These are phyloP conservation scores for Arrhamphus sclerolepis DNA, from an alignment of 2,797 vertebrate genomes.

Conservation along the genomic window DNA sequence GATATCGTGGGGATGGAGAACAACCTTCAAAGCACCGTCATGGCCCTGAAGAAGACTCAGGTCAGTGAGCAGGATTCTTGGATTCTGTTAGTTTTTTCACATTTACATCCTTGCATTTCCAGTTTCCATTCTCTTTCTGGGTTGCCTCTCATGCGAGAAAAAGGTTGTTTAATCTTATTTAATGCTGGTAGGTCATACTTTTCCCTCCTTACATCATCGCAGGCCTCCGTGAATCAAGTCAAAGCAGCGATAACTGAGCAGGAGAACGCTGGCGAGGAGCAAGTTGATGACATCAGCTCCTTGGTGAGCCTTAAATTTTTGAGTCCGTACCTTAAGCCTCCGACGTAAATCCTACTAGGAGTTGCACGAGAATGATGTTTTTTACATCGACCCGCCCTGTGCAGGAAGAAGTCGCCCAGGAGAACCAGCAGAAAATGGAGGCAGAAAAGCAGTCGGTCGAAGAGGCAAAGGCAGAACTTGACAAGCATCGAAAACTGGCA, in stretches of 20 bases:
- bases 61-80: slow-evolving; percentile 21
- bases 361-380: background rate
- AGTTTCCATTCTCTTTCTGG: no score
- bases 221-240: slow-evolving; percentile 50
- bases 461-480: slow-evolving; percentile 39
- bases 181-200: no score
- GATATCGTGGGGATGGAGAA: slow-evolving; percentile 66
- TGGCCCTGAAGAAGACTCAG: slow-evolving; percentile 53
- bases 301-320: slow-evolving; percentile 41
- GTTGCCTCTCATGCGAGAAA: no score
- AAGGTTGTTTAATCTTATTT: no score
- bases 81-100: no score
- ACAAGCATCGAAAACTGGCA: slow-evolving; percentile 7
- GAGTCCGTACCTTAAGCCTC: background rate
- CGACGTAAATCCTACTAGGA: background rate
- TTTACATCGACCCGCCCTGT: background rate
- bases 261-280: slow-evolving; percentile 45
- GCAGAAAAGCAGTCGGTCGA: slow-evolving; percentile 29
- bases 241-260: slow-evolving; percentile 53
- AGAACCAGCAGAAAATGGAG: slow-evolving; percentile 49
- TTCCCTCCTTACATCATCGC: background rate
- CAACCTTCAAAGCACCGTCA: slow-evolving; percentile 56
- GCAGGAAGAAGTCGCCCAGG: slow-evolving; percentile 51
- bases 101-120: no score
- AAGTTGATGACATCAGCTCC: slow-evolving; percentile 49